Conservation (phyloP, 2,888 invertebrate species). For the Nomada lathburiana region DNA sequence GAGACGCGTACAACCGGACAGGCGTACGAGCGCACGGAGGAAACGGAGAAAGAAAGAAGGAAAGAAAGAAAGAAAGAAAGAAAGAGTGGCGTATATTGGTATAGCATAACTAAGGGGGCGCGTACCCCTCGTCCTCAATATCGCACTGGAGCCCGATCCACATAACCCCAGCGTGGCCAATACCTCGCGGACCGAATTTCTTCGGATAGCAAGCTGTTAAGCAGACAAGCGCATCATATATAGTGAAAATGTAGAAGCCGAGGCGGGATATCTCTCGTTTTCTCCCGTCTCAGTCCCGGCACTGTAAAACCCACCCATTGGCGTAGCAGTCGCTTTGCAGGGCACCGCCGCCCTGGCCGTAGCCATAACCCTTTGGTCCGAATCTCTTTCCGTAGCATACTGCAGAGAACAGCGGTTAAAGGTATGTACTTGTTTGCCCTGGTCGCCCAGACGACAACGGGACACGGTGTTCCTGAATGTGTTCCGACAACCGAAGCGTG, state of each 20-base stretch:
- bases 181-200: slow-evolving; percentile 97
- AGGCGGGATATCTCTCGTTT: slow-evolving; percentile 74
- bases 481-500: not conserved
- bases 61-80: not conserved
- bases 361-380: slow-evolving; percentile 98
- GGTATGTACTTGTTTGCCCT: slow-evolving; percentile 61
- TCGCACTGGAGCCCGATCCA: slow-evolving; percentile 94
- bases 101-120: slow-evolving; percentile 69
- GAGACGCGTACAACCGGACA: not conserved
- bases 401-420: slow-evolving; percentile 85
- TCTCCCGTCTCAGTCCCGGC: slow-evolving; percentile 72
- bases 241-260: slow-evolving; percentile 78
- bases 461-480: not conserved
- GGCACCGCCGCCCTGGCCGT: slow-evolving; percentile 98
- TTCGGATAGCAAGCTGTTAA: slow-evolving; percentile 96
- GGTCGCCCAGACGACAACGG: slow-evolving; percentile 20
- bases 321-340: slow-evolving; percentile 95
- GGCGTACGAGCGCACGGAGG: not conserved
- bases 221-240: slow-evolving; percentile 82
- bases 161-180: slow-evolving; percentile 96
- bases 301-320: slow-evolving; percentile 89
- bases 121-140: slow-evolving; percentile 88
- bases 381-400: slow-evolving; percentile 98
- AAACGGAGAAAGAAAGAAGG: not conserved
- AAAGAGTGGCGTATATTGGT: slow-evolving; percentile 36